These are phyloP conservation scores for Neoniphon sammara DNA, from an alignment of 2,797 vertebrate species.

Conservation along the genomic window DNA sequence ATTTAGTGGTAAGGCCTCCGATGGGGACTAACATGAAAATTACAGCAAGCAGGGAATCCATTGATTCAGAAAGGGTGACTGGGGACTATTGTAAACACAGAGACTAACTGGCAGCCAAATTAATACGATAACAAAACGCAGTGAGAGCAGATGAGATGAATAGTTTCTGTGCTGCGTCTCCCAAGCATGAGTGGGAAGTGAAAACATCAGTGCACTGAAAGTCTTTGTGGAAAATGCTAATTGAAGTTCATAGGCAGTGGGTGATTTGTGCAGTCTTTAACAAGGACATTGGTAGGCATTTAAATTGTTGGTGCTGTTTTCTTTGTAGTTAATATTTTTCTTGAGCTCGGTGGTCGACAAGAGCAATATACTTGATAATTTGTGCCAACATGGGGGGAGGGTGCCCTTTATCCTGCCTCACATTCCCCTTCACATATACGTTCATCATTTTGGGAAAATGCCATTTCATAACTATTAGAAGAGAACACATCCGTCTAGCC, in stretches of 20 bases:
- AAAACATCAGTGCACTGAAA: slow-evolving; percentile 21
- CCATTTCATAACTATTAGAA: slow-evolving; percentile 16
- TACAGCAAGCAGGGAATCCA: slow-evolving; percentile 30
- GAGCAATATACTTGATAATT: slow-evolving; percentile 19
- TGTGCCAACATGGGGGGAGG: slow-evolving; percentile 29
- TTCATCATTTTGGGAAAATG: slow-evolving; percentile 32
- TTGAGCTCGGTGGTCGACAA: neutral
- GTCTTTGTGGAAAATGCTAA: slow-evolving; percentile 28
- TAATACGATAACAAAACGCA: slow-evolving; percentile 35
- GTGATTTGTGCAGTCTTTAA: slow-evolving; percentile 41
- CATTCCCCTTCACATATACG: slow-evolving; percentile 9
- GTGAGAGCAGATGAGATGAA: neutral
- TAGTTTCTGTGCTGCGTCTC: slow-evolving; percentile 3
- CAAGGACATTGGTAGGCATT: slow-evolving; percentile 20
- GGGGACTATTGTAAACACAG: slow-evolving; percentile 22
- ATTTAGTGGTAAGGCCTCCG: slow-evolving; percentile 51
- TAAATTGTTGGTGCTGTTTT: slow-evolving; percentile 29
- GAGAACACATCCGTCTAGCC: slow-evolving; percentile 9
- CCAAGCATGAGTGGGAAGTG: neutral
- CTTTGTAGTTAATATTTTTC: slow-evolving; percentile 11
- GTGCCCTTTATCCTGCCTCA: slow-evolving; percentile 23
- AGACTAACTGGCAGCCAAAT: slow-evolving; percentile 43
- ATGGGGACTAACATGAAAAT: slow-evolving; percentile 62
- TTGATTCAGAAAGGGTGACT: slow-evolving; percentile 38
- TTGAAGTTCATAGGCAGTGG: slow-evolving; percentile 31